These are phyloP conservation scores for Vanessa tameamea DNA, from an alignment of 1,140 invertebrate genomes.

Conservation along the genomic window DNA sequence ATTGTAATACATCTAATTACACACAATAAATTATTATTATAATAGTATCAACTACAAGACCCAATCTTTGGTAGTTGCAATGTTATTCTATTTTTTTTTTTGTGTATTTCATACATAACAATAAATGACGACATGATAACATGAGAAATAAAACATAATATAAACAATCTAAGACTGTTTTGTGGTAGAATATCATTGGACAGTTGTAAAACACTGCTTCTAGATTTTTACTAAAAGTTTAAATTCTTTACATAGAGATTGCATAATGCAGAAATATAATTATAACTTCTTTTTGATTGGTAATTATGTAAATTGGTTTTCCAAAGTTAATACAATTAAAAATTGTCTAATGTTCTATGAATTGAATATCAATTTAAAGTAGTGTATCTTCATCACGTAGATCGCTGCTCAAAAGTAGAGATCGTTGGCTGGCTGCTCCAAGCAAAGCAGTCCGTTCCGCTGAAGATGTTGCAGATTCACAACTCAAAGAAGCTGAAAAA, in stretches of 20 bases:
- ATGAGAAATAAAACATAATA: neutral
- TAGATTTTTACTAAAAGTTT: neutral
- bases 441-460: constrained; percentile 78
- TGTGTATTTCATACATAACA: neutral
- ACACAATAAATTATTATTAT: constrained; percentile 5
- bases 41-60: neutral
- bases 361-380: constrained; percentile 49
- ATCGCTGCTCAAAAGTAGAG: constrained; percentile 69
- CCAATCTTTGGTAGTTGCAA: neutral
- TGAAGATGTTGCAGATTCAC: constrained; percentile 78
- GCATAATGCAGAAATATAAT: neutral
- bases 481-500: constrained; percentile 74
- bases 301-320: too few relatives aligned
- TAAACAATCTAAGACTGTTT: neutral
- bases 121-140: neutral
- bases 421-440: constrained; percentile 70
- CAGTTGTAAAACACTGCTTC: neutral
- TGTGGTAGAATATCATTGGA: neutral
- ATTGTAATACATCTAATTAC: constrained; percentile 9
- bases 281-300: neutral
- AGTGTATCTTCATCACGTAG: constrained; percentile 76
- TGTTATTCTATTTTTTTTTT: neutral
- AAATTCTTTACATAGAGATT: neutral
- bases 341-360: too few relatives aligned
- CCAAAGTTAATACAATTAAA: too few relatives aligned